Evolutionary conservation across 2,888 invertebrate species (phyloP).

Genomic region (Aphidoletes aphidimyza): DNA sequence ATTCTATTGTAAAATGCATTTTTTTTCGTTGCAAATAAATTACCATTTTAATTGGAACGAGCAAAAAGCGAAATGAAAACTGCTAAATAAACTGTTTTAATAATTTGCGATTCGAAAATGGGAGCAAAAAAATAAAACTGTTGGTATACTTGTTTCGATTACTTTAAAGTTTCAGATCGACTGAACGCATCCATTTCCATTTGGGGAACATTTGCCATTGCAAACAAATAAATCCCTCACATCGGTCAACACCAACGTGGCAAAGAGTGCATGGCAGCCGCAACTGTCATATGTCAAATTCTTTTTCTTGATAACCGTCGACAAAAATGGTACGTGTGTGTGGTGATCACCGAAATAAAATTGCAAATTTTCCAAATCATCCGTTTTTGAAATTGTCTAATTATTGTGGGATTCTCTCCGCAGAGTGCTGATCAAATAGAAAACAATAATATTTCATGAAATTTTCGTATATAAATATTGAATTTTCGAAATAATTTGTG

Average conservation of each 20-base stretch:
- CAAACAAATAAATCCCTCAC: neutral
- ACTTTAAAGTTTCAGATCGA: too few species aligned
- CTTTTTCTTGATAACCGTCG: conserved; percentile 12
- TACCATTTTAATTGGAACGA: neutral
- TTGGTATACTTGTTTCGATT: too few species aligned
- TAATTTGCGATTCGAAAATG: too few species aligned
- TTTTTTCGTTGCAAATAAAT: conserved; percentile 48
- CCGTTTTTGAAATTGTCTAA: neutral
- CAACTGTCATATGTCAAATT: conserved; percentile 9
- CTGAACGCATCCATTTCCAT: too few species aligned
- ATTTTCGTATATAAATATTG: neutral
- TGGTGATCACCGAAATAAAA: conserved; percentile 26
- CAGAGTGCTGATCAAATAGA: neutral
- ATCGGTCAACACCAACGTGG: conserved; percentile 4
- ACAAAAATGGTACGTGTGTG: conserved; percentile 46
- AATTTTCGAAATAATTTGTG: neutral
- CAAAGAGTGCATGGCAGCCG: neutral
- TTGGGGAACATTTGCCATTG: neutral
- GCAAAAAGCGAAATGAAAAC: neutral
- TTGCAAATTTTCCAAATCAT: conserved; percentile 53
- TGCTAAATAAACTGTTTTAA: neutral
- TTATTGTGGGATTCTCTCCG: neutral
- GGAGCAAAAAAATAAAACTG: too few species aligned
- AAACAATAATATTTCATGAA: neutral
- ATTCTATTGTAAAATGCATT: conserved; percentile 22